Conservation (phyloP, 2,113 vertebrate species). For the Toxostoma redivivum region DNA sequence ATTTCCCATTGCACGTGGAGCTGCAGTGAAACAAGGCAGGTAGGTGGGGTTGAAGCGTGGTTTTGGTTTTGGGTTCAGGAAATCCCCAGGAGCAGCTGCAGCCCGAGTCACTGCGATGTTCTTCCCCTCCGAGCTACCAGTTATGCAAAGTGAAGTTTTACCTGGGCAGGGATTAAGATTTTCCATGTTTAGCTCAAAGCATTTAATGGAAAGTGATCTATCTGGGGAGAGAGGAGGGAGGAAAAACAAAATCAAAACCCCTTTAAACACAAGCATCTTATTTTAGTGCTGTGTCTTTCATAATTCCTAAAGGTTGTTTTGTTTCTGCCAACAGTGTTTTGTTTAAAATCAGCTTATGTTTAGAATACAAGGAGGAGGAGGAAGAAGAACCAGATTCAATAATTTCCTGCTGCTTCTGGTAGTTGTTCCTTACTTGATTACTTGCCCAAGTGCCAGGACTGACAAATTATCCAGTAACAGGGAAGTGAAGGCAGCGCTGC, state of each 20-base stretch:
- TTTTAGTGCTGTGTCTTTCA: not conserved
- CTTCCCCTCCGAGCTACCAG: not conserved
- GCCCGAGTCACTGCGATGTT: not conserved
- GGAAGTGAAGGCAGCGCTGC: not conserved
- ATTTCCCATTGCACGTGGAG: rapidly evolving
- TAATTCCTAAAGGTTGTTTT: not conserved
- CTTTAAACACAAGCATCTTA: not conserved
- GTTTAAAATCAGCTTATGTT: slow-evolving; percentile 8
- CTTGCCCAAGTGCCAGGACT: slow-evolving; percentile 61
- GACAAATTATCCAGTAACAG: slow-evolving; percentile 71
- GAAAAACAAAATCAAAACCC: not conserved
- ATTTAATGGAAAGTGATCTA: not conserved
- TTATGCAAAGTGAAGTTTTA: not conserved
- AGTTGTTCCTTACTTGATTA: slow-evolving; percentile 49
- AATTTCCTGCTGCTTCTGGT: not conserved
- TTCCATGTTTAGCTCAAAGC: not conserved
- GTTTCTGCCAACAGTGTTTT: not conserved
- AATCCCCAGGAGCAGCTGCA: not conserved
- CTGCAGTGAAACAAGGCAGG: not conserved
- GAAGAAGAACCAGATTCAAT: not conserved
- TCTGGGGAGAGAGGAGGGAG: not conserved
- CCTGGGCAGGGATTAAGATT: not conserved
- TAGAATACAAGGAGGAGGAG: not conserved
- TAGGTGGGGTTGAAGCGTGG: rapidly evolving
- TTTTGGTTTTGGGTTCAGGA: not conserved